Conservation (phyloP, 2,113 vertebrate species). For the Sphyrna mokarran region DNA sequence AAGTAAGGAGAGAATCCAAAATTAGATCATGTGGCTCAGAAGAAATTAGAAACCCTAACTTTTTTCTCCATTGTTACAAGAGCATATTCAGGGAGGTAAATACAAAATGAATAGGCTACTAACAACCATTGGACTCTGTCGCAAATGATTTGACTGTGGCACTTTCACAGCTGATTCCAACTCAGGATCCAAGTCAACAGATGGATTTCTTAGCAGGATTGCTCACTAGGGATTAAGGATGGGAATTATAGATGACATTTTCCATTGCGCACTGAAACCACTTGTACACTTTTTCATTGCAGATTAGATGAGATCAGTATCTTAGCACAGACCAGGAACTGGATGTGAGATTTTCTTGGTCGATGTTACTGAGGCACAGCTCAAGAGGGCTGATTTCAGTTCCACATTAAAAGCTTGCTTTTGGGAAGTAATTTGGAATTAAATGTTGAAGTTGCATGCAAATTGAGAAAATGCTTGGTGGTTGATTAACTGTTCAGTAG, state of each 20-base stretch:
- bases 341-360: neutral
- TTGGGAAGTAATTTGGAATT: neutral
- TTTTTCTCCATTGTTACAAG: neutral
- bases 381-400: slow-evolving; percentile 3
- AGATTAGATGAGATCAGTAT: neutral
- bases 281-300: neutral
- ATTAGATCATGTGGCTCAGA: neutral
- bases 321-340: neutral
- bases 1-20: neutral
- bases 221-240: neutral
- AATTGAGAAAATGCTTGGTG: neutral
- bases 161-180: neutral
- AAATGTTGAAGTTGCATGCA: neutral
- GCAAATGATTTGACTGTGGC: neutral
- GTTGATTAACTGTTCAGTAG: neutral
- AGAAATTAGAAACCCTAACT: neutral
- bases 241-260: neutral
- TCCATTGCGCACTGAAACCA: neutral
- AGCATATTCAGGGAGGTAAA: neutral
- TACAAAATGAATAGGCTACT: neutral
- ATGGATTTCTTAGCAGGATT: neutral
- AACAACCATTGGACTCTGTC: neutral
- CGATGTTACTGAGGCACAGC: neutral
- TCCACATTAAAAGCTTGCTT: neutral
- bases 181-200: neutral